Conservation (phyloP, 2,888 invertebrate species). For the Drosophila leonis region DNA sequence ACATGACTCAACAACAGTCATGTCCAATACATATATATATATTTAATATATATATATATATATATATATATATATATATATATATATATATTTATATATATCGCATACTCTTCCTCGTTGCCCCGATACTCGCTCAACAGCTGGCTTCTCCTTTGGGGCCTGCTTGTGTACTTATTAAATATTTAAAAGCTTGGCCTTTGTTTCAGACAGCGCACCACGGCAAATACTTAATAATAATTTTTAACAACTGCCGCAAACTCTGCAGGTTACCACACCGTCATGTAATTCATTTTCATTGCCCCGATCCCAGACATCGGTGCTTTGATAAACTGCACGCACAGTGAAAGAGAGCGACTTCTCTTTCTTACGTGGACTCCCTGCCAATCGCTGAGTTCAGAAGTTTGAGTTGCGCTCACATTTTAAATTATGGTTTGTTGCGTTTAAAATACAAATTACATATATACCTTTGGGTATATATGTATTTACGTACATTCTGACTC, state of each 20-base stretch:
- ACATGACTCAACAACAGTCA: conserved; percentile 78
- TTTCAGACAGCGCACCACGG: conserved; percentile 62
- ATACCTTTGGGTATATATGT: conserved; percentile 21
- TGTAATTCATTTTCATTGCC: conserved; percentile 57
- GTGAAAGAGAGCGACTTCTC: conserved; percentile 7
- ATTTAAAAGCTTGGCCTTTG: conserved; percentile 80
- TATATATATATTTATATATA: not conserved
- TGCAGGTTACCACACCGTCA: conserved; percentile 49
- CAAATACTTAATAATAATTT: conserved; percentile 79
- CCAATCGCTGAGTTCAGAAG: conserved; percentile 16
- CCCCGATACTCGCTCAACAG: conserved; percentile 11
- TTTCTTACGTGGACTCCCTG: conserved; percentile 1
- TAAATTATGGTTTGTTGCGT: conserved; percentile 72
- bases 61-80: conserved; percentile 2
- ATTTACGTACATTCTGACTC: conserved; percentile 45
- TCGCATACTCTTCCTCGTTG: not conserved
- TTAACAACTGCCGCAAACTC: conserved; percentile 65
- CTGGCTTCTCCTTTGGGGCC: conserved; percentile 35
- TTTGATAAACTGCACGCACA: conserved; percentile 73
- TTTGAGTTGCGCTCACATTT: conserved; percentile 45
- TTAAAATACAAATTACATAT: conserved; percentile 74
- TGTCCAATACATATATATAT: conserved; percentile 17
- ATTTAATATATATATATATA: not conserved
- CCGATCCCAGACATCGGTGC: conserved; percentile 19
- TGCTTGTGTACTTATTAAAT: conserved; percentile 77